Evolutionary conservation across 2,113 vertebrate species (phyloP), one percentile per base, ranked within the genome.

Genomic region (Epinephelus fuscoguttatus): DNA sequence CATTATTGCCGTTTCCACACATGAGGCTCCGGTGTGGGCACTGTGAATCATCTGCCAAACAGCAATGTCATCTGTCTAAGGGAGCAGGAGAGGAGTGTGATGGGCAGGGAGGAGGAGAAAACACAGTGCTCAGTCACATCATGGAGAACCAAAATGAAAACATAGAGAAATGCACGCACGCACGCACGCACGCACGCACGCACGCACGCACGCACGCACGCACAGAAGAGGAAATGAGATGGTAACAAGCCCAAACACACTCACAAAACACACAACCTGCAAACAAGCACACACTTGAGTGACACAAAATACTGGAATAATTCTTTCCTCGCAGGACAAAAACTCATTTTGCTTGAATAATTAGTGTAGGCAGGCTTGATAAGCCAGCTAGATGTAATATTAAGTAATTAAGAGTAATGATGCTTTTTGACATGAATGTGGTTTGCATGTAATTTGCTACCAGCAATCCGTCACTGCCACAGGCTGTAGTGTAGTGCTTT

Each of bases 401-500:
- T 81, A 93, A 93, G 93, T 97, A 96, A 96, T 97, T 94, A 96
- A 96, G 96, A 96, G 94, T 96, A 97, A 97, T 96, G 95, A 96
- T 96, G 94, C 94, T 95, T 96, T 96, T 95, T 92, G 66, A 96
- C 94, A 95, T 94, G 91, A 94, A 96, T 96, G 96, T 94, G 7
- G 93, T 93, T 95, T 85, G 87, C 94, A 92, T 94, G 93, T 90
- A 76, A 88, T 89, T 93, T 92, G 91, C 93, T 95, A 94, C 87
- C 93, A 95, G 94, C 91, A 94, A 97, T 96, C 95, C 82, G 86
- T 96, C 95, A 96, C 94, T 96, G 96, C 95, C 94, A 95, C 69
- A 87, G 95, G 95, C 96, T 88, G 96, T 27, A 23, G 42, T 72
- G 14, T 23, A 21, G 50, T 52, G 4, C 27, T 61, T 50, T 40